A percentile compares a stretch with the other conserved stretches of the same genome.
Conservation (phyloP, 1,140 invertebrate species). For the Dermatophagoides farinae region DNA sequence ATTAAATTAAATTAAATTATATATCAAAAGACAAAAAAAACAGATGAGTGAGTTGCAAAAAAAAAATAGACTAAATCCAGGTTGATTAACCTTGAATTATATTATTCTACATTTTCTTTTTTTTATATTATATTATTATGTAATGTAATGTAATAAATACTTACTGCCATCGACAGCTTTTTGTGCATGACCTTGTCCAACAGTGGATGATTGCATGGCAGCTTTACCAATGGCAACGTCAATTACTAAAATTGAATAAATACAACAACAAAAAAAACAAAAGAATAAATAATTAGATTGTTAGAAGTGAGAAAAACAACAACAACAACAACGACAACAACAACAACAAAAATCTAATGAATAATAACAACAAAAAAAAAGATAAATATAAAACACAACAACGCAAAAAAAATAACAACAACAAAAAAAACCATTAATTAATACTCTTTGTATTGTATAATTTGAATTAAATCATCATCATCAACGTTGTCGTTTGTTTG, state of each 20-base stretch:
- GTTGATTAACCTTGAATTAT: neutral
- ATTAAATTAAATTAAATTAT: neutral
- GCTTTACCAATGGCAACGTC: conserved; percentile 86
- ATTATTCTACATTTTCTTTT: neutral
- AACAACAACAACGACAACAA: too few relatives aligned
- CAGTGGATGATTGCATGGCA: conserved; percentile 67
- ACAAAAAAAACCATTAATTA: too few relatives aligned
- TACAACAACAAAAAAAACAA: neutral
- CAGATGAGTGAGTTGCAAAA: neutral
- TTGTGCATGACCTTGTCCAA: conserved; percentile 61
- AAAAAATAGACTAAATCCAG: too few relatives aligned
- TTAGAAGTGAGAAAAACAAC: neutral
- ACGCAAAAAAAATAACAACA: too few relatives aligned
- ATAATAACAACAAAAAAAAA: too few relatives aligned
- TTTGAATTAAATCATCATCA: too few relatives aligned
- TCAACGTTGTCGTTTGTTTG: too few relatives aligned
- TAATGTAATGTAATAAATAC: neutral
- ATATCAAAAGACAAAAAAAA: neutral
- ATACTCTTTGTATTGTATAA: too few relatives aligned
- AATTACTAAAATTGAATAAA: conserved; percentile 38
- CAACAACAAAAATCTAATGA: neutral
- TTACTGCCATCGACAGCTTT: conserved; percentile 65
- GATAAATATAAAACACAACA: too few relatives aligned
- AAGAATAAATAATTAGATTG: neutral
- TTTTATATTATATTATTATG: neutral